Evolutionary conservation across 2,113 vertebrate species (phyloP).

Genomic region (Ranitomeya variabilis): DNA sequence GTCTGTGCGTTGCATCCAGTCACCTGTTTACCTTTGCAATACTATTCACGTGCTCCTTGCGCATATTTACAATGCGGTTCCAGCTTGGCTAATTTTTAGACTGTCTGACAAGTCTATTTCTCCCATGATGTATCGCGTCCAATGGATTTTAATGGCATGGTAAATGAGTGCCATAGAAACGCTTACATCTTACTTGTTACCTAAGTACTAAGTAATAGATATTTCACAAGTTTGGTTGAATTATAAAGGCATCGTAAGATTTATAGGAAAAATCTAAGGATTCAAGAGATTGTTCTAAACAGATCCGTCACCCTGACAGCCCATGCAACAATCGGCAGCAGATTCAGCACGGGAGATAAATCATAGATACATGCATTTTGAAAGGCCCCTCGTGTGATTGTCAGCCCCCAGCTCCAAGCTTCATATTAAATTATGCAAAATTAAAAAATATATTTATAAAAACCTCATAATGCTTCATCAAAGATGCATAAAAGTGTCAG

Average conservation of each 20-base stretch:
- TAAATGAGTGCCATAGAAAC: conserved; percentile 55
- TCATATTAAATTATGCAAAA: conserved; percentile 94
- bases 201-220: conserved; percentile 71
- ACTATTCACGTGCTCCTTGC: not conserved
- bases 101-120: conserved; percentile 7
- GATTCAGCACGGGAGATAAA: conserved; percentile 56
- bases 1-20: no score
- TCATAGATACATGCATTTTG: not conserved
- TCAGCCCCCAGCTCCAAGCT: conserved; percentile 77
- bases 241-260: conserved; percentile 75
- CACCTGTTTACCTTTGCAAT: no score
- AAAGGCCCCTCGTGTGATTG: conserved; percentile 61
- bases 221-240: conserved; percentile 79
- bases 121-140: not conserved
- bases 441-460: conserved; percentile 76
- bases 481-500: conserved; percentile 88
- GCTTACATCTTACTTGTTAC: conserved; percentile 70
- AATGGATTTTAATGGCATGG: conserved; percentile 60
- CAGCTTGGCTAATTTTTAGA: not conserved
- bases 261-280: conserved; percentile 65
- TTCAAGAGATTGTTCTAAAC: conserved; percentile 74
- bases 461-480: conserved; percentile 93
- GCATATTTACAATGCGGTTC: not conserved
- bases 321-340: conserved; percentile 66
- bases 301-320: conserved; percentile 76